These are phyloP conservation scores for Pseudochaenichthys georgianus DNA, from an alignment of 2,797 vertebrate species.

Conservation along the genomic window DNA sequence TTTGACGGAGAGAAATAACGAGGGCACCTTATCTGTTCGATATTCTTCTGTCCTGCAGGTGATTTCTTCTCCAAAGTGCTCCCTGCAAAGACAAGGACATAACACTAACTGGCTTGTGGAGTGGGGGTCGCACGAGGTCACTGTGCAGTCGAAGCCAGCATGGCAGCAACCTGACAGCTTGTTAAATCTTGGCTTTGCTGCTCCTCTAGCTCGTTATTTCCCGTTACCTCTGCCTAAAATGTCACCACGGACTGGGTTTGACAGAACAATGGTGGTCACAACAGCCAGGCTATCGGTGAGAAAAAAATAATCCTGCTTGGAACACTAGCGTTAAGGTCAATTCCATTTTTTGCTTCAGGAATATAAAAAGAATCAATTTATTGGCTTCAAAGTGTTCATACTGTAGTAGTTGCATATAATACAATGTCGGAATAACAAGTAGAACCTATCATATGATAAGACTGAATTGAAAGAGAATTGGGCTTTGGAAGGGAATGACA, in stretches of 20 bases:
- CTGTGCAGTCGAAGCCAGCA: constrained; percentile 50
- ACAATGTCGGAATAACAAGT: constrained; percentile 67
- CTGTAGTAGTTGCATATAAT: constrained; percentile 59
- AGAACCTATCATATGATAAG: constrained; percentile 47
- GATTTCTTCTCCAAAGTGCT: constrained; percentile 78
- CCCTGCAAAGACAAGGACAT: constrained; percentile 74
- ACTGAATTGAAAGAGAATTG: constrained; percentile 53
- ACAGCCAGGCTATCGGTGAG: constrained; percentile 27
- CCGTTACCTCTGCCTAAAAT: constrained; percentile 62
- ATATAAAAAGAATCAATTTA: constrained; percentile 48
- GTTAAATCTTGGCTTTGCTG: constrained; percentile 65
- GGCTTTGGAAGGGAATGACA: constrained; percentile 53
- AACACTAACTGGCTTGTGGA: constrained; percentile 32
- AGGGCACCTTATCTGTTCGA: constrained; percentile 74
- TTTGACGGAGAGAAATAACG: constrained; percentile 61
- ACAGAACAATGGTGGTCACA: constrained; percentile 55
- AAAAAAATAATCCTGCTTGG: constrained; percentile 24
- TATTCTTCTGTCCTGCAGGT: constrained; percentile 83
- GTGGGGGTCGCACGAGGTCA: constrained; percentile 52
- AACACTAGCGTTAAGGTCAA: constrained; percentile 59
- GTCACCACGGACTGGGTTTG: constrained; percentile 48
- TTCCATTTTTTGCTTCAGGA: constrained; percentile 53
- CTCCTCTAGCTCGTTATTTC: constrained; percentile 67
- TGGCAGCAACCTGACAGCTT: constrained; percentile 71
- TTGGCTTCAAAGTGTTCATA: constrained; percentile 55